Conservation (phyloP, 2,888 invertebrate genomes). For the Diloba caeruleocephala region DNA sequence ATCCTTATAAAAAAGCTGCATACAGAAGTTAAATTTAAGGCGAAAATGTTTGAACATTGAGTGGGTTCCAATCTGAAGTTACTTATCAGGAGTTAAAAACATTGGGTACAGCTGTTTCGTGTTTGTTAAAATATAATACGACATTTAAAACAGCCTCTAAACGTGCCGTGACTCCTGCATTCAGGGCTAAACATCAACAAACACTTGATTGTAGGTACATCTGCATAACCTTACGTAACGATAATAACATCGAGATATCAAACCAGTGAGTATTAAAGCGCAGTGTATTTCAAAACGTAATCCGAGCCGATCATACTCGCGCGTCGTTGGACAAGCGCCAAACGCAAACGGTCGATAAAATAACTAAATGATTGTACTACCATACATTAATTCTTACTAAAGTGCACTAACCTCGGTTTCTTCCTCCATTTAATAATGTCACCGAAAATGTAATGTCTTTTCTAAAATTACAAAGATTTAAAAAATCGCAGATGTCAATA, state of each 20-base stretch:
- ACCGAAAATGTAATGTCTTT: constrained; percentile 6
- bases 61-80: no score
- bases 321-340: constrained; percentile 44
- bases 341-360: constrained; percentile 38
- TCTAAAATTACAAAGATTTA: neutral
- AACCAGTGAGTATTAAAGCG: constrained; percentile 37
- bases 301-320: constrained; percentile 12
- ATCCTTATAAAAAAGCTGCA: no score
- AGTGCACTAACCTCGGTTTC: constrained; percentile 52
- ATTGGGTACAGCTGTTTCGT: no score
- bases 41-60: no score
- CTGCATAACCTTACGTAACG: neutral
- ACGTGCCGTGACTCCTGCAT: no score
- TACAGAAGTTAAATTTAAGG: no score
- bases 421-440: constrained; percentile 38
- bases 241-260: constrained; percentile 23
- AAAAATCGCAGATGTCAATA: constrained; percentile 19
- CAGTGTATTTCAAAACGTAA: constrained; percentile 41
- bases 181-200: constrained; percentile 9
- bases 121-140: no score
- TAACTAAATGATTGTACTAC: constrained; percentile 42
- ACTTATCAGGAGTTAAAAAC: no score
- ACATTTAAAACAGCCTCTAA: no score
- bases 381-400: constrained; percentile 27
- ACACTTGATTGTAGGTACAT: constrained; percentile 1